phyloP scores from a whole-genome alignment of 2,113 vertebrate genomes.

The Carlito syrichta region DNA sequence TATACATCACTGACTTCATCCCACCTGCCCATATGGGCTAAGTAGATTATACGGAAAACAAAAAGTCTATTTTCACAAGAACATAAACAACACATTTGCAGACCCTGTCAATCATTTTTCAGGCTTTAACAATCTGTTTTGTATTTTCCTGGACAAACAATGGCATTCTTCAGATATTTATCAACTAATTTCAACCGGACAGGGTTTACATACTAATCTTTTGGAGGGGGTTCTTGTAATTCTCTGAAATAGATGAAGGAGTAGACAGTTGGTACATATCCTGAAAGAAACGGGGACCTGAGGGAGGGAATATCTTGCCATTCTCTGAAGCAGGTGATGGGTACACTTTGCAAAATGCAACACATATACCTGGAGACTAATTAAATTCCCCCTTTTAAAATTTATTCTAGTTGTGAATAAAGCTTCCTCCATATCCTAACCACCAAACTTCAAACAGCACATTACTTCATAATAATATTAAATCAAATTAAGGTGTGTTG shows the following conservation, averaged over 20 bases:
- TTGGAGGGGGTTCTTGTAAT: neutral
- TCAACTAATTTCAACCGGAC: slow-evolving; percentile 77
- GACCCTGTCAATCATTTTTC: slow-evolving; percentile 63
- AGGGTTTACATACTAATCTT: slow-evolving; percentile 76
- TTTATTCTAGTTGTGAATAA: slow-evolving; percentile 12
- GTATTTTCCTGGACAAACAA: slow-evolving; percentile 80
- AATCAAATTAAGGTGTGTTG: neutral
- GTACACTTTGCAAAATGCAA: slow-evolving; percentile 55
- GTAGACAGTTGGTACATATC: neutral
- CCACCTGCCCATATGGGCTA: neutral
- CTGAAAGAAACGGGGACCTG: neutral
- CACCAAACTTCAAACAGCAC: neutral
- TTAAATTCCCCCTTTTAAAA: slow-evolving; percentile 51
- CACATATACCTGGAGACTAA: slow-evolving; percentile 56
- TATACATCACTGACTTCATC: slow-evolving; percentile 31
- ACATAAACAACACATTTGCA: slow-evolving; percentile 60
- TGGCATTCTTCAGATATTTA: slow-evolving; percentile 78
- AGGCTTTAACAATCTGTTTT: slow-evolving; percentile 71
- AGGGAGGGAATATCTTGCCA: neutral
- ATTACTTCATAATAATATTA: slow-evolving; percentile 19
- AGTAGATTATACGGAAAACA: slow-evolving; percentile 53
- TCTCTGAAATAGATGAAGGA: neutral
- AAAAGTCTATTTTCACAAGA: slow-evolving; percentile 64
- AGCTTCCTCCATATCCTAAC: neutral
- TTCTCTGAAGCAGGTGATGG: neutral